phyloP scores from a whole-genome alignment of 2,113 vertebrate species.

The Pyxicephalus adspersus region DNA sequence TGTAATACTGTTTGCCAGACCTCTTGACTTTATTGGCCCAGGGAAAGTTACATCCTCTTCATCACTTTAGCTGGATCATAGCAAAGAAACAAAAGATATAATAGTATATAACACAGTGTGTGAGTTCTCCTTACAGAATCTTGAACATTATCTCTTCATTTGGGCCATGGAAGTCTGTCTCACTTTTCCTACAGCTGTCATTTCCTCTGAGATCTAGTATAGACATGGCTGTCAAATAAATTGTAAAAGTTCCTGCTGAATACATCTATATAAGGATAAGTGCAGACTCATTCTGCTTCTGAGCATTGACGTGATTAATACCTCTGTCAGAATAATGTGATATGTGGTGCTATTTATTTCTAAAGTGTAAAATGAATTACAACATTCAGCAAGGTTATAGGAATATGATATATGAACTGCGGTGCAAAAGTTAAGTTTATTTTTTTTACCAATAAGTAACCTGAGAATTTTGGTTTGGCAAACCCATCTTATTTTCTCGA shows the following conservation, averaged over 20 bases:
- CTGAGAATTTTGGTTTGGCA: constrained; percentile 20
- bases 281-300: neutral
- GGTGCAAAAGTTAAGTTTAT: constrained; percentile 31
- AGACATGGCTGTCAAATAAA: constrained; percentile 4
- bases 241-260: neutral
- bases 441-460: constrained; percentile 25
- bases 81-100: no score
- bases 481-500: neutral
- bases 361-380: constrained; percentile 11
- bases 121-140: no score
- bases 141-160: no score
- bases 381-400: constrained; percentile 6
- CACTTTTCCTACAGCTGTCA: neutral
- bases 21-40: no score
- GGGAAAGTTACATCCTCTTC: no score
- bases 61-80: no score
- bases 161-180: no score
- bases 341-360: neutral
- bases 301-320: constrained; percentile 11
- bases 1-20: no score
- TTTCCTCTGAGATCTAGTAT: neutral
- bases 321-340: constrained; percentile 6
- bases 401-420: constrained; percentile 29
- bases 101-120: no score
- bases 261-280: constrained; percentile 19